Conservation (phyloP, 2,888 invertebrate genomes). For the Arge pagana region DNA sequence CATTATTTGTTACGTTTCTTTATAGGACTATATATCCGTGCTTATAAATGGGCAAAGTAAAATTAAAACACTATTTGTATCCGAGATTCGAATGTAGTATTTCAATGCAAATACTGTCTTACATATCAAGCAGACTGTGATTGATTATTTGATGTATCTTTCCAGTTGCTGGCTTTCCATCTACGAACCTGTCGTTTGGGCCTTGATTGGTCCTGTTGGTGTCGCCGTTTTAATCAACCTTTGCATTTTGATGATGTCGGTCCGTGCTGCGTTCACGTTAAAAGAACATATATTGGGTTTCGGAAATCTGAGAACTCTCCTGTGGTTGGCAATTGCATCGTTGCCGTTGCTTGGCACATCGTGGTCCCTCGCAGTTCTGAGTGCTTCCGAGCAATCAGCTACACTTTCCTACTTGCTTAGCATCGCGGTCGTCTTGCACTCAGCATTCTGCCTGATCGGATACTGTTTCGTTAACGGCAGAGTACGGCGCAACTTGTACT, state of each 20-base stretch:
- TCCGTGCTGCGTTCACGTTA: constrained; percentile 88
- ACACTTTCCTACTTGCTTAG: constrained; percentile 79
- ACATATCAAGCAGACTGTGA: no score
- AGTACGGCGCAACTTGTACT: constrained; percentile 76
- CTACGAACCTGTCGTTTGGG: constrained; percentile 93
- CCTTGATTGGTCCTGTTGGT: constrained; percentile 89
- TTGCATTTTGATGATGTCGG: constrained; percentile 79
- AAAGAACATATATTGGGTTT: constrained; percentile 87
- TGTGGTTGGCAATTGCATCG: constrained; percentile 87
- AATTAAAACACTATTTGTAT: no score
- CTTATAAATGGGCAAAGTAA: no score
- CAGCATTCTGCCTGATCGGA: constrained; percentile 81
- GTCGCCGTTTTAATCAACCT: constrained; percentile 79
- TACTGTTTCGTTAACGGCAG: constrained; percentile 87
- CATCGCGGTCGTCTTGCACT: constrained; percentile 76
- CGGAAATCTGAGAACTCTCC: constrained; percentile 70
- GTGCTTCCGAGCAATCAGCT: constrained; percentile 75
- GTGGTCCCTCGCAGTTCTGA: constrained; percentile 84
- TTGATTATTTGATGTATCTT: constrained; percentile 29
- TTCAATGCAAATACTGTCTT: no score
- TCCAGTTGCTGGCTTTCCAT: constrained; percentile 93
- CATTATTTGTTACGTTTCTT: neutral
- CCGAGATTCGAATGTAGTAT: neutral
- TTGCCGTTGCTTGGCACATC: constrained; percentile 81
- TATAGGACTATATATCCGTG: no score